phyloP scores from a whole-genome alignment of 2,888 invertebrate species.

The Catocala fraxini region DNA sequence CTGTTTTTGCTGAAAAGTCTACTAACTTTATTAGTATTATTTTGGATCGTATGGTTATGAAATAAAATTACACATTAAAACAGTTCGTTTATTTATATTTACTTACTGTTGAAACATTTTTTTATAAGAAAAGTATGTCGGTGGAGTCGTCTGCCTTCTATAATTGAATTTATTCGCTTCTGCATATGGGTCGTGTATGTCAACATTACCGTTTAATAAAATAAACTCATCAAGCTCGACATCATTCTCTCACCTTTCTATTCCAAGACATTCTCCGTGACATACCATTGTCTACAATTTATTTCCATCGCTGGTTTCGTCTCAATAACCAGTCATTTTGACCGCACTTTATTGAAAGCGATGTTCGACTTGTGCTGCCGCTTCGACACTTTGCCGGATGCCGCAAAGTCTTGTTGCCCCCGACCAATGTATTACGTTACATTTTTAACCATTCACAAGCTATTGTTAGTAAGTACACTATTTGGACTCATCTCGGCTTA shows the following conservation, averaged over 20 bases:
- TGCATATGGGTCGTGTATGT: too few species aligned
- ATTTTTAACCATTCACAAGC: constrained; percentile 59
- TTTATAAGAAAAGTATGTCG: too few species aligned
- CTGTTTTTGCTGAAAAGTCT: too few species aligned
- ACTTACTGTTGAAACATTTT: too few species aligned
- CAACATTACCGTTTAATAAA: constrained; percentile 7
- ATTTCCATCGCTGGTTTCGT: constrained; percentile 33
- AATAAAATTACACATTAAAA: too few species aligned
- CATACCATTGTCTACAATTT: constrained; percentile 39
- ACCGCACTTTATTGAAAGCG: constrained; percentile 30
- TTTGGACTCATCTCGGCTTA: constrained; percentile 68
- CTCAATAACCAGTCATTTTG: constrained; percentile 47
- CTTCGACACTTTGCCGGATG: constrained; percentile 23
- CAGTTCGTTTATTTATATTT: too few species aligned
- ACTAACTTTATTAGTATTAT: too few species aligned
- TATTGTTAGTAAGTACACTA: constrained; percentile 64
- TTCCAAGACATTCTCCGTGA: constrained; percentile 39
- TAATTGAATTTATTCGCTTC: too few species aligned
- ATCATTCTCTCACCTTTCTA: constrained; percentile 44
- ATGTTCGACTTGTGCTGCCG: constrained; percentile 12
- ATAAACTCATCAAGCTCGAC: constrained; percentile 21
- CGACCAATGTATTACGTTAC: constrained; percentile 64
- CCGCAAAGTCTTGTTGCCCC: constrained; percentile 41
- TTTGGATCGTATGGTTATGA: too few species aligned
- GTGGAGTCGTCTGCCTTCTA: too few species aligned